Conservation (phyloP, 2,797 vertebrate genomes). For the Pygocentrus nattereri region DNA sequence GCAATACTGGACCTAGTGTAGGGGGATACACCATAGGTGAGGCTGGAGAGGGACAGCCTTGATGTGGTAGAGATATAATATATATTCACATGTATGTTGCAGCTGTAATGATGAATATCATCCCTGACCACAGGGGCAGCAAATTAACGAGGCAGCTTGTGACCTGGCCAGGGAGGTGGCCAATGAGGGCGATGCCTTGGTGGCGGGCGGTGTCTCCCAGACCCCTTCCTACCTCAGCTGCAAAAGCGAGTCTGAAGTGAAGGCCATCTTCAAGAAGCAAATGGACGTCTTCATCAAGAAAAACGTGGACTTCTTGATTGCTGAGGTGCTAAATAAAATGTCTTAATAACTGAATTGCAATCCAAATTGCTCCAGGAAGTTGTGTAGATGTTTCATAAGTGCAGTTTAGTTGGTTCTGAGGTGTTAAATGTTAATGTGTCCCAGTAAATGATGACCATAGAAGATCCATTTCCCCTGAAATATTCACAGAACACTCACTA, state of each 20-base stretch:
- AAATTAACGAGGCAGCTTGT: slow-evolving; percentile 95
- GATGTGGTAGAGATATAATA: not conserved
- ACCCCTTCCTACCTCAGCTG: slow-evolving; percentile 95
- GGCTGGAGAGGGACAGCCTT: no score
- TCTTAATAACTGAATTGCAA: no score
- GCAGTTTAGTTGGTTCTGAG: not conserved
- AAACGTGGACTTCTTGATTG: slow-evolving; percentile 94
- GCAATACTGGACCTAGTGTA: no score
- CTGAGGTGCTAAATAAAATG: slow-evolving; percentile 81
- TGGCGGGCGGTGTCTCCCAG: slow-evolving; percentile 95
- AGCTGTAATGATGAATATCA: not conserved
- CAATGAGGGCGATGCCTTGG: slow-evolving; percentile 89
- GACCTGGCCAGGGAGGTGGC: slow-evolving; percentile 94
- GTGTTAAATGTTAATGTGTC: not conserved
- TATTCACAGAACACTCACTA: not conserved
- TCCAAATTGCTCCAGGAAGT: no score
- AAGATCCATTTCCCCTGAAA: not conserved
- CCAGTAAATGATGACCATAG: not conserved
- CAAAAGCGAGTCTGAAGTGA: slow-evolving; percentile 90
- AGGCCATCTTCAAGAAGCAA: slow-evolving; percentile 89
- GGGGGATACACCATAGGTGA: no score
- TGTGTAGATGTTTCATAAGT: no score
- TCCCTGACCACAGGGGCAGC: slow-evolving; percentile 76
- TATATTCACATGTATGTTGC: not conserved
- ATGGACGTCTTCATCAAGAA: slow-evolving; percentile 90